phyloP scores from a whole-genome alignment of 2,797 vertebrate genomes.

The Glossophaga mutica region DNA sequence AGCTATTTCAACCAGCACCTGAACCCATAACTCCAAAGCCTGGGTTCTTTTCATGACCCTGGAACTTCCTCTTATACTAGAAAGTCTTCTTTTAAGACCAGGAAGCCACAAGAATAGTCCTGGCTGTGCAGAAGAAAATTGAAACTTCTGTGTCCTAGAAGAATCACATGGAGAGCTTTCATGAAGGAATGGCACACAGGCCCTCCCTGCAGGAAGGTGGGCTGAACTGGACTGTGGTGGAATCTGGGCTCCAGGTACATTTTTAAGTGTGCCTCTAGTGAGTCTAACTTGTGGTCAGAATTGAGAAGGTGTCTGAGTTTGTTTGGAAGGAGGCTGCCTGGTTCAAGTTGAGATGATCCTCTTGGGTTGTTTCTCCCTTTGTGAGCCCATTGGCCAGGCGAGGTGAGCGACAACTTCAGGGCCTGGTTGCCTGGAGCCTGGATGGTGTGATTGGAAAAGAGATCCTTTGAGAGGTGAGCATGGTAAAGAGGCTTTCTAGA shows the following conservation, averaged over 20 bases:
- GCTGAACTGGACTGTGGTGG: background rate
- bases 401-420: background rate
- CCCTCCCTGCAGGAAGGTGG: background rate
- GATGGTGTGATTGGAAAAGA: background rate
- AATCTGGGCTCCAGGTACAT: background rate
- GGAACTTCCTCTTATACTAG: background rate
- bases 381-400: background rate
- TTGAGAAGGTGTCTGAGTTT: background rate
- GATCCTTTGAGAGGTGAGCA: background rate
- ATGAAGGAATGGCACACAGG: background rate
- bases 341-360: background rate
- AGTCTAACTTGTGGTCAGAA: background rate
- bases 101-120: background rate
- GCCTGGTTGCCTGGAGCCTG: background rate
- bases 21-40: background rate
- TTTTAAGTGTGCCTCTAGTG: background rate
- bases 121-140: background rate
- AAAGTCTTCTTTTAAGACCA: background rate
- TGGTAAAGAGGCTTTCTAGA: background rate
- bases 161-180: background rate
- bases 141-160: background rate
- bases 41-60: background rate
- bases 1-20: conserved; percentile 4
- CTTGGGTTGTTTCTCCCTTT: background rate
- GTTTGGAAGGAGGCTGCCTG: background rate